Conservation (phyloP, 2,888 invertebrate species). For the Scelioninae gen. 2 region DNA sequence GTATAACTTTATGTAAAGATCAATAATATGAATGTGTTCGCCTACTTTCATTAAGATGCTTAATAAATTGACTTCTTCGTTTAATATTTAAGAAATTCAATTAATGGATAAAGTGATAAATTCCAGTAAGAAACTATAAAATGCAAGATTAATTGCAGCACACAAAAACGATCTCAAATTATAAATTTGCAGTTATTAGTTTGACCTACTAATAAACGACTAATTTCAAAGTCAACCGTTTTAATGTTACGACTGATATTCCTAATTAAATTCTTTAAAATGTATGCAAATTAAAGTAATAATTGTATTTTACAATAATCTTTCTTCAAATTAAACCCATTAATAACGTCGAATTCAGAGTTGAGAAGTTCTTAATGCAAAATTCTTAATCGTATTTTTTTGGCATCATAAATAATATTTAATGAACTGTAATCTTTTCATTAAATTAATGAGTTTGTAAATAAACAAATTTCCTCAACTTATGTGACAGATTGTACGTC, state of each 20-base stretch:
- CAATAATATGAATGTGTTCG: constrained; percentile 3
- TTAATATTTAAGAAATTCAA: constrained; percentile 8
- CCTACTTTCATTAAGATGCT: not conserved
- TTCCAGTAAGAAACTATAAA: constrained; percentile 2
- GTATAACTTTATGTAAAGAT: too few species aligned
- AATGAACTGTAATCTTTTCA: constrained; percentile 10
- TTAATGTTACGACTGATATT: not conserved
- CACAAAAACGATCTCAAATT: constrained; percentile 3
- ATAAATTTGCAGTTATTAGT: not conserved
- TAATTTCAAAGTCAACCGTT: not conserved
- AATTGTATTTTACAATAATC: not conserved
- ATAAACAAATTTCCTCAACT: constrained; percentile 34
- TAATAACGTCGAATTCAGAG: too few species aligned
- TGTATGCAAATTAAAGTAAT: not conserved
- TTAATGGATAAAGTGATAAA: constrained; percentile 16
- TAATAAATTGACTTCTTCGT: constrained; percentile 3
- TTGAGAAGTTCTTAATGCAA: too few species aligned
- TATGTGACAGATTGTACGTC: constrained; percentile 47
- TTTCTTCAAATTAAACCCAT: too few species aligned
- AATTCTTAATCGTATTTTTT: not conserved
- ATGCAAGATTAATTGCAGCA: constrained; percentile 4
- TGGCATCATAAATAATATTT: too few species aligned
- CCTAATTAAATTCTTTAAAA: not conserved
- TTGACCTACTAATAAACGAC: constrained; percentile 7
- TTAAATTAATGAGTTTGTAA: constrained; percentile 23